Base-by-base conservation (phyloP, 2,797 vertebrate species). In the Pitangus sulphuratus region DNA sequence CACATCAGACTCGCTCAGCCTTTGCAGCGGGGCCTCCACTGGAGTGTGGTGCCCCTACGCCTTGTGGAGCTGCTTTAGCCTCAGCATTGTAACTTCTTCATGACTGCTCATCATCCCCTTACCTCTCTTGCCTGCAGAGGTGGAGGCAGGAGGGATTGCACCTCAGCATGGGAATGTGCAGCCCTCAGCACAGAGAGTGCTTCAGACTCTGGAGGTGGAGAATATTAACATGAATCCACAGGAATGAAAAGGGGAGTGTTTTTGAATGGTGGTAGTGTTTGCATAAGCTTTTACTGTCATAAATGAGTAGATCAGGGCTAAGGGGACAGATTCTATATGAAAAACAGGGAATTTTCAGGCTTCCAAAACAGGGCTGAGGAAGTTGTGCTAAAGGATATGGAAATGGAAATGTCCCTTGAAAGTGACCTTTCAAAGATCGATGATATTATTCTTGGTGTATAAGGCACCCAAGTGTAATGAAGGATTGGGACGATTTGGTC, bases 11-110 rank as follows among this genome's bases (percentile, higher is more conserved):
- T 84, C 4, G 1, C 51, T 83, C 51, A 64, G 44, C 11, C 56
- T 70, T 68, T 44, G 50, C 40, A 70, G 70, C n/a, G 2, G 21
- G 12, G 25, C 17, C 33, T 61, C 26, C 7, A 31, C 39, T 14
- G 45, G 1, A 0, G 11, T 4, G 28, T 5, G 9, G 47, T 70
- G 37, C 2, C 16, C 31, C n/a, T 28, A 1, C 1, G 1, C 22
- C 31, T 37, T 1, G 1, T 26, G 25, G 28, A 82, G 21, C 47
- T 87, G 54, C 35, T 56, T 42, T 57, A 61, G 28, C 50, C 50
- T 54, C 39, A 11, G 16, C 4, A 1, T 8, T 81, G 24, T 40
- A 19, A 35, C 21, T 84, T 69, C 19, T 58, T 12, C 5, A 0
- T 48, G 61, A 4, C 9, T 19, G 15, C 1, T 3, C 47, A 11